phyloP scores from a whole-genome alignment of 2,797 vertebrate genomes.

The Myoxocephalus aenaeus region DNA sequence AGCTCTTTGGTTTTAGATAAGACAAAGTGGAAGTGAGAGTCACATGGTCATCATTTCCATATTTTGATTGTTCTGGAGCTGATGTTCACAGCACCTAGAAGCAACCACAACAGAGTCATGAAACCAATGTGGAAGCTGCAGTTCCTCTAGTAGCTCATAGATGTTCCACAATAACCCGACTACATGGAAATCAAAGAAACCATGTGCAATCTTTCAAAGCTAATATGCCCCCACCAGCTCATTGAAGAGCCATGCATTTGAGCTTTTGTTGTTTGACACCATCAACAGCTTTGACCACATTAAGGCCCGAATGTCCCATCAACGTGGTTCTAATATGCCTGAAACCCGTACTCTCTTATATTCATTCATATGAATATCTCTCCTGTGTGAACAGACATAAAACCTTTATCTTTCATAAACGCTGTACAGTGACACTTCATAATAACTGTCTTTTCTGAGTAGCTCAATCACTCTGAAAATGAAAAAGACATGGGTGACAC shows the following conservation, averaged over 20 bases:
- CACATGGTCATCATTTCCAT: constrained; percentile 6
- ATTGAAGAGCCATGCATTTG: not conserved
- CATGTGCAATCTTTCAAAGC: not conserved
- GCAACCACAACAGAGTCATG: constrained; percentile 1
- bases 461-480: not conserved
- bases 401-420: not conserved
- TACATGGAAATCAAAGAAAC: not conserved
- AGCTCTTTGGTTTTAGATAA: not conserved
- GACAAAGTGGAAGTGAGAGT: not conserved
- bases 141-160: not conserved
- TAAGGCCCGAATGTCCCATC: not conserved
- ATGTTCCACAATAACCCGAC: not conserved
- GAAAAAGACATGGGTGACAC: not conserved
- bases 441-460: not conserved
- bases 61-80: not conserved
- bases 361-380: not conserved
- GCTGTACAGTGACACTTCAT: not conserved
- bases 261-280: not conserved
- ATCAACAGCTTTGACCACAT: not conserved
- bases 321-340: not conserved
- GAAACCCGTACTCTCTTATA: not conserved
- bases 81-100: not conserved
- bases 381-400: too few relatives aligned
- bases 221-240: not conserved
- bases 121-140: constrained; percentile 9